These are phyloP conservation scores for Salvator merianae DNA, from an alignment of 2,113 vertebrate species.

Conservation along the genomic window DNA sequence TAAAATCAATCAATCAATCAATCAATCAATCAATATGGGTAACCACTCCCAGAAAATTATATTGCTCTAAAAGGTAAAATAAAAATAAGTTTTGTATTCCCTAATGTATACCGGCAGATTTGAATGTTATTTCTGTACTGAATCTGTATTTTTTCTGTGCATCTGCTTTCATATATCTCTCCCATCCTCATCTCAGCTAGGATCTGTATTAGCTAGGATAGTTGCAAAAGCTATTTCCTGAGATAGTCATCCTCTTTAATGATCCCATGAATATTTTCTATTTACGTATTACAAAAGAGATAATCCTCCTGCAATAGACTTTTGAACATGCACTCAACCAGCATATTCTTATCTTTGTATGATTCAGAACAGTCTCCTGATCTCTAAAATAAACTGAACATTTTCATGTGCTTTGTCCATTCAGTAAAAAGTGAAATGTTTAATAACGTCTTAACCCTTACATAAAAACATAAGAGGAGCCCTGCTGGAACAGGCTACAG, in stretches of 20 bases:
- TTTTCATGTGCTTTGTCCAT: not conserved
- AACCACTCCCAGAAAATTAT: conserved; percentile 32
- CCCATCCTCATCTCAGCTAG: not conserved
- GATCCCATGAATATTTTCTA: not conserved
- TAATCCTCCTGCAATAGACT: not conserved
- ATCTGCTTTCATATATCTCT: not conserved
- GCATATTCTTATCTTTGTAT: not conserved
- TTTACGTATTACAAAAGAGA: not conserved
- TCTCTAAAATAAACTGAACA: conserved; percentile 23
- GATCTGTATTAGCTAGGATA: not conserved
- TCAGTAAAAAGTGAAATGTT: not conserved
- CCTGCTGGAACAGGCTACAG: too few relatives aligned
- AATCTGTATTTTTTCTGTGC: not conserved
- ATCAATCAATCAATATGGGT: not conserved
- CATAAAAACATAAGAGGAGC: too few relatives aligned
- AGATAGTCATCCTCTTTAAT: not conserved
- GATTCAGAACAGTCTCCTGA: not conserved
- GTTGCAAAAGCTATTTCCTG: not conserved
- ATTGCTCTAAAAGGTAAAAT: conserved; percentile 13
- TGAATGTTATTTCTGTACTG: not conserved
- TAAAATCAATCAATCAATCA: too few relatives aligned
- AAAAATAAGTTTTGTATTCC: conserved; percentile 25
- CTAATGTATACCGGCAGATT: not conserved
- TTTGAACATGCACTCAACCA: not conserved
- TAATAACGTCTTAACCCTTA: not conserved